Base-by-base conservation (phyloP, 2,888 invertebrate species). In the Anaspis maculata region DNA sequence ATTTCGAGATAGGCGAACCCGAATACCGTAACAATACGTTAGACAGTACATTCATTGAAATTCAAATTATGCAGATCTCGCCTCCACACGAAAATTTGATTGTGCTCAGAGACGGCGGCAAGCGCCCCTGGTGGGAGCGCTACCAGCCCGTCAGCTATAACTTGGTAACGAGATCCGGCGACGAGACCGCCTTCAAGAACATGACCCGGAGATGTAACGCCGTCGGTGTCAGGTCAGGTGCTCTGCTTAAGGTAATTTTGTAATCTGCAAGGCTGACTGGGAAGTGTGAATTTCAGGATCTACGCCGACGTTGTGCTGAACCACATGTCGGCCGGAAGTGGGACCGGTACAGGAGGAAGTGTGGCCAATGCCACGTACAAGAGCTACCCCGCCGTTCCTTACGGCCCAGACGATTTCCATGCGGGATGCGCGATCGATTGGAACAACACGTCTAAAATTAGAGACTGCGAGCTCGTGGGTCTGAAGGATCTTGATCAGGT, bases 121-220 rank as follows among this genome's bases (percentile, higher is more conserved):
- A 19, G 2, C 70, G 83, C 1, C 85, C 90, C 0, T 92, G 91
- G 91, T 91, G 79, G 78, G 89, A 91, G 59, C 69, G 90, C 11
- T 90, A 91, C 61, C 89, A 91, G 61, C 87, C 88, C 0, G 78
- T 89, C 21, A 87, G 88, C 13, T 92, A 90, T 65, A 68, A 71
- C 11, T 66, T 89, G 25, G 56, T 58, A 2, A 86, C 87, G 0
- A 73, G 91, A 32, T 87, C 87, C 15, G 91, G 91, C 19, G 76
- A 74, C 41, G 82, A 83, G 49, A 53, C 63, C 6, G 77, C 83
- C 42, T 84, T 92, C 52, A 59, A 67, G 4, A 67, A 75, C 40
- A 92, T 92, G 91, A 77, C 83, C 1, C 65, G 69, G 13, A 69
- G 86, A 30, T 92, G 91, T 59, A 90, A 89, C 59, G 67, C 68